phyloP scores from a whole-genome alignment of 2,797 vertebrate genomes.

The Buphagus erythrorhynchus region DNA sequence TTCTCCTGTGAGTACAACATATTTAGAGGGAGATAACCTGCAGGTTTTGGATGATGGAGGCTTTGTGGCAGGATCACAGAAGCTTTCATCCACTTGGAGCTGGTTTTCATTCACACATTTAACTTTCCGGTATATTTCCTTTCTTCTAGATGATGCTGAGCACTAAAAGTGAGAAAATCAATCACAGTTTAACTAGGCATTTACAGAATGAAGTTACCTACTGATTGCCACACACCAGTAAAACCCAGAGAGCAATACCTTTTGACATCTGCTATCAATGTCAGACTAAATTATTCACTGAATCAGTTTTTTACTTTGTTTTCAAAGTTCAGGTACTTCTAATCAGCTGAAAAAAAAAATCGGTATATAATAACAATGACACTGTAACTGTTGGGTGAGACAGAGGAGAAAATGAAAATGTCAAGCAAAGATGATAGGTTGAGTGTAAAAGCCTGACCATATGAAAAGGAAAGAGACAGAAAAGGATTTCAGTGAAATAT shows the following conservation, averaged over 20 bases:
- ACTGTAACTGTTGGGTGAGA: not conserved
- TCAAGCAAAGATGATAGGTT: not conserved
- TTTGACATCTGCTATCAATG: not conserved
- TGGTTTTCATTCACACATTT: slow-evolving; percentile 77
- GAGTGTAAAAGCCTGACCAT: not conserved
- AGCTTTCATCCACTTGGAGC: slow-evolving; percentile 78
- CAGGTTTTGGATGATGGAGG: slow-evolving; percentile 80
- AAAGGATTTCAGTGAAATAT: not conserved
- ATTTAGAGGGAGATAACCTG: slow-evolving; percentile 75
- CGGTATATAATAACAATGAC: not conserved
- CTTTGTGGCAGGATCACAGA: slow-evolving; percentile 79
- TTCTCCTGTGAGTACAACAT: slow-evolving; percentile 85
- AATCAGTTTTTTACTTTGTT: not conserved
- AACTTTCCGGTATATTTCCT: slow-evolving; percentile 76
- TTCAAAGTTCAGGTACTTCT: not conserved
- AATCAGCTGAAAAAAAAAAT: not conserved
- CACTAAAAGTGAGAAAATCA: slow-evolving; percentile 78
- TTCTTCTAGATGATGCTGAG: slow-evolving; percentile 81
- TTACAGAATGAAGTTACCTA: not conserved
- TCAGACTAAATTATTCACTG: not conserved
- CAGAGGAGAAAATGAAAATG: not conserved
- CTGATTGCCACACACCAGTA: not conserved
- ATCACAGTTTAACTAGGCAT: not conserved
- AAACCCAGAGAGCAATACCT: not conserved
- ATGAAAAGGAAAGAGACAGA: not conserved